Conservation (phyloP, 2,888 invertebrate species). For the Octonoba sinensis region DNA sequence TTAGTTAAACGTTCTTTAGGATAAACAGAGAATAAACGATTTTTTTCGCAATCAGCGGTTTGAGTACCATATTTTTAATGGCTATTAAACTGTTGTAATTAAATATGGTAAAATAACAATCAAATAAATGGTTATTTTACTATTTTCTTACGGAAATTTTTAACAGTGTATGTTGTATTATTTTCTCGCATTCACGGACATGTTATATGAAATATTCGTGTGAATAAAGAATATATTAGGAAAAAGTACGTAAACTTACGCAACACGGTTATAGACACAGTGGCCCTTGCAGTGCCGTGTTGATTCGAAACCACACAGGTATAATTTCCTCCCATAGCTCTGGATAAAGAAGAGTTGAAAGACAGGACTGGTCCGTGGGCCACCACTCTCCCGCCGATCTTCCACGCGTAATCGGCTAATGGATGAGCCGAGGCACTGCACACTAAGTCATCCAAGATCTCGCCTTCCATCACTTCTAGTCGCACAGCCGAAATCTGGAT, state of each 20-base stretch:
- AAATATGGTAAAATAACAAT: too few relatives aligned
- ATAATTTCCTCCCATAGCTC: conserved; percentile 83
- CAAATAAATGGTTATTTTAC: too few relatives aligned
- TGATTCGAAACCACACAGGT: conserved; percentile 79
- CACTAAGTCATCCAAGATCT: conserved; percentile 66
- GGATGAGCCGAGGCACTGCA: conserved; percentile 69
- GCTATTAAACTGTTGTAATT: too few relatives aligned
- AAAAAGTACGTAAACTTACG: conserved; percentile 77
- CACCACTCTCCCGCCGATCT: conserved; percentile 75
- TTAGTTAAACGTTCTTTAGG: too few relatives aligned
- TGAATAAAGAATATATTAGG: too few relatives aligned
- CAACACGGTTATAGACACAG: conserved; percentile 83
- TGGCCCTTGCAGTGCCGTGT: conserved; percentile 81
- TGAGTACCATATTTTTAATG: too few relatives aligned
- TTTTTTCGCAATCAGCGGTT: too few relatives aligned
- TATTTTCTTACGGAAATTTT: too few relatives aligned
- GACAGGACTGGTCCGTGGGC: conserved; percentile 75
- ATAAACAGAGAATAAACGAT: too few relatives aligned
- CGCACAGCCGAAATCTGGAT: conserved; percentile 78
- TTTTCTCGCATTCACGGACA: too few relatives aligned
- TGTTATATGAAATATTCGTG: too few relatives aligned
- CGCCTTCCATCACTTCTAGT: conserved; percentile 70
- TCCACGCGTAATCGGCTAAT: conserved; percentile 82
- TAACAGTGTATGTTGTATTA: too few relatives aligned
- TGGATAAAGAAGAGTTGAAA: conserved; percentile 78